Evolutionary conservation across 1,140 invertebrate genomes (phyloP), one percentile per base, ranked within the genome.

Genomic region (Atta texana): DNA sequence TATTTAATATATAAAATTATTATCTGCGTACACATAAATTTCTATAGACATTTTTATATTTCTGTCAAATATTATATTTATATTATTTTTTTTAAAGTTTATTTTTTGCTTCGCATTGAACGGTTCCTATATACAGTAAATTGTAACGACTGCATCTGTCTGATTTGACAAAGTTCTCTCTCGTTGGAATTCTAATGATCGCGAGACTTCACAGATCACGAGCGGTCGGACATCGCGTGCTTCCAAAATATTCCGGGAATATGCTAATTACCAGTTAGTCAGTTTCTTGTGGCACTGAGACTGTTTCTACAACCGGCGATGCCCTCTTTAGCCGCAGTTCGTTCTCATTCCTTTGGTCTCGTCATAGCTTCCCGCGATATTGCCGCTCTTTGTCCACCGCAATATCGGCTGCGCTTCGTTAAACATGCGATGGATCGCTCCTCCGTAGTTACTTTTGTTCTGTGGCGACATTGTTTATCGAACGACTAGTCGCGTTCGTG

Each of bases 201-300:
- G 71, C 84, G 69, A 68, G 74, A 64, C 88, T 57, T 82, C 80
- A 66, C 59, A 63, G 75, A 77, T 55, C 80, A 74, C 89, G 77
- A 88, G 77, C 88, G 82, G 76, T 87, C 76, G 72, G 74, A 92
- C 78, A 93, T 93, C 91, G 92, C 92, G 92, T 93, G 92, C 86
- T 34, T 64, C 77, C 90, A 74, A 92, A 92, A 92, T 93, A 91
- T 92, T 91, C 89, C 86, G 72, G 78, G 90, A 92, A 93, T 93
- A 92, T 92, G 91, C 91, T 93, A 91, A 93, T 93, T 92, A 90
- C 86, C 85, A 87, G 84, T 91, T 89, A 90, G 91, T 88, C 89
- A 75, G 86, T 92, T 92, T 90, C 89, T 92, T 89, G 86, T 90
- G 88, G 78, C 90, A 92, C 86, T 88, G 90, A 87, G 88, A 71